These are phyloP conservation scores for Cryptops parisi DNA, from an alignment of 2,888 invertebrate genomes.

Conservation along the genomic window DNA sequence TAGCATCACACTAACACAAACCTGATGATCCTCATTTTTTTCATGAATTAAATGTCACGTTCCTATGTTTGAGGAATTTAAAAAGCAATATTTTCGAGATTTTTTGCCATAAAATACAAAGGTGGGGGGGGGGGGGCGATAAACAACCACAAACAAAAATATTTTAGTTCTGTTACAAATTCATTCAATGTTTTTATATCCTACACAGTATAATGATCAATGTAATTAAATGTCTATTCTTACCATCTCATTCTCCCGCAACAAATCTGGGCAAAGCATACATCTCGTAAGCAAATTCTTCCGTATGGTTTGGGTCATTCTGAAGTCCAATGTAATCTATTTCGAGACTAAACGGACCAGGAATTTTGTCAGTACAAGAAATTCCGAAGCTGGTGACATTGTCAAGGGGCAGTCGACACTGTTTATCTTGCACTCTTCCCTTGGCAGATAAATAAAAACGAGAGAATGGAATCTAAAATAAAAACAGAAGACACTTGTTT, in stretches of 20 bases:
- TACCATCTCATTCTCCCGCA: conserved; percentile 33
- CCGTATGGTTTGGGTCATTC: conserved; percentile 59
- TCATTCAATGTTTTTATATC: too few species aligned
- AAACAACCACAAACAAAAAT: too few species aligned
- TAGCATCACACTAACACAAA: too few species aligned
- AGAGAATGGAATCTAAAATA: conserved; percentile 71
- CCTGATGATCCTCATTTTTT: too few species aligned
- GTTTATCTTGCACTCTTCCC: conserved; percentile 73
- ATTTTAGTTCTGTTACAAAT: too few species aligned
- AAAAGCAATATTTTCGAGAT: too few species aligned
- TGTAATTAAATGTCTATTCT: too few species aligned
- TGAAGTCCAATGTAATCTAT: conserved; percentile 84
- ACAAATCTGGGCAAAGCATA: conserved; percentile 55
- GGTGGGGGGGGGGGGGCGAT: too few species aligned
- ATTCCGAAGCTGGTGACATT: conserved; percentile 63
- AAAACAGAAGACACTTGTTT: conserved; percentile 8
- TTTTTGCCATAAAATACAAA: too few species aligned
- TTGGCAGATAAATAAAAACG: conserved; percentile 71
- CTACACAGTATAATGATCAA: too few species aligned
- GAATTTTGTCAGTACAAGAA: conserved; percentile 58
- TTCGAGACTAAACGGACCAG: conserved; percentile 76
- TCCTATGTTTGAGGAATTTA: too few species aligned
- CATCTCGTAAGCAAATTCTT: conserved; percentile 88
- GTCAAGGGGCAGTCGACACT: conserved; percentile 45
- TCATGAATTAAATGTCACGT: too few species aligned